Conservation (phyloP, 2,797 vertebrate species). For the Heteromormyrus szaboi region DNA sequence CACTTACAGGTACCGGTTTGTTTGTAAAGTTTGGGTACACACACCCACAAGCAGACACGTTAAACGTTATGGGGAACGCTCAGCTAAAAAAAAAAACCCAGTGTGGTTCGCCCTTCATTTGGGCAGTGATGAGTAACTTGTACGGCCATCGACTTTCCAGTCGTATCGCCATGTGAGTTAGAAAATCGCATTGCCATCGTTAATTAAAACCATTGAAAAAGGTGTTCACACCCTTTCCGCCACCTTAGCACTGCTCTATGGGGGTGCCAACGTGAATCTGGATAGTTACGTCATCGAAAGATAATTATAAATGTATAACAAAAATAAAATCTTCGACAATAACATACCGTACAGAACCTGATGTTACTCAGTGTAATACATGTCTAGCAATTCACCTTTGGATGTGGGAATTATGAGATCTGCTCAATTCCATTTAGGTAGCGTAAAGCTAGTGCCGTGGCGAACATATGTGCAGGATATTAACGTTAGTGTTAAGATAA, state of each 20-base stretch:
- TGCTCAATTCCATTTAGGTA: conserved; percentile 33
- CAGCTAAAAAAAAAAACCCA: neutral
- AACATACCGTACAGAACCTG: neutral
- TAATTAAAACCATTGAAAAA: conserved; percentile 9
- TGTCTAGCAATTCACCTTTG: neutral
- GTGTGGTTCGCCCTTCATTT: neutral
- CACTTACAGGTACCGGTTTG: neutral
- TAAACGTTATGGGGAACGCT: neutral
- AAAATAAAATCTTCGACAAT: neutral
- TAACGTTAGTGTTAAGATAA: neutral
- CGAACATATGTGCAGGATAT: neutral
- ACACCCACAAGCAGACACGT: neutral
- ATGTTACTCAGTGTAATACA: neutral
- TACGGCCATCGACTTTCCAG: neutral
- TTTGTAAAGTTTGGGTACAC: neutral
- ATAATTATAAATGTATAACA: neutral
- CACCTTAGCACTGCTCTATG: neutral
- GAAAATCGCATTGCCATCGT: neutral
- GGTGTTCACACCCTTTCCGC: conserved; percentile 12
- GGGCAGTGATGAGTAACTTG: neutral
- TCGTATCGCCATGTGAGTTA: conserved; percentile 1
- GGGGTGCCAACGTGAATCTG: neutral
- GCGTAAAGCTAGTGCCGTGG: conserved; percentile 21
- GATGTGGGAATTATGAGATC: conserved; percentile 25
- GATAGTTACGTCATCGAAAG: neutral